Conservation (phyloP, 2,888 invertebrate species). For the Hypomecis atomaria region DNA sequence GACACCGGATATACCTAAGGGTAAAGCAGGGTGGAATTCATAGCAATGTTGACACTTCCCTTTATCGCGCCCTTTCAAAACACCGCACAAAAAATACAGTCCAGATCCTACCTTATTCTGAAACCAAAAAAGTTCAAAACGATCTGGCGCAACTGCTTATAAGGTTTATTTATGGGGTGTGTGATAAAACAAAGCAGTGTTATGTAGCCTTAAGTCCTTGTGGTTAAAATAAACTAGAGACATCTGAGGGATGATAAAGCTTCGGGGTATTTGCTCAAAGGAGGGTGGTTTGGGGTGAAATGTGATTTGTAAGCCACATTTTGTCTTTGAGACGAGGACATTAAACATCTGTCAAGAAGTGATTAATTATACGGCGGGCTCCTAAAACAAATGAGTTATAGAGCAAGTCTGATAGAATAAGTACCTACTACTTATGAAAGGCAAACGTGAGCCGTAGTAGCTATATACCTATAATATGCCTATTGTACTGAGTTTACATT, state of each 20-base stretch:
- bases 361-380: neutral
- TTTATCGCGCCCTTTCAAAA: constrained; percentile 62
- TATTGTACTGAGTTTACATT: no score
- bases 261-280: constrained; percentile 15
- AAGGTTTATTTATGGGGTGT: constrained; percentile 49
- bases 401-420: no score
- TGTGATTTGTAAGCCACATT: constrained; percentile 7
- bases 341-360: constrained; percentile 3
- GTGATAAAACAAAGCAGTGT: constrained; percentile 59
- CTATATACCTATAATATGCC: no score
- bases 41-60: constrained; percentile 69
- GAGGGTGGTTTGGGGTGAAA: constrained; percentile 6
- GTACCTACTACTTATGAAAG: no score
- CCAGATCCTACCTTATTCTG: constrained; percentile 30
- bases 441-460: no score
- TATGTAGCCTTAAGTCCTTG: constrained; percentile 35
- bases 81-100: constrained; percentile 29
- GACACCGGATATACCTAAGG: constrained; percentile 66
- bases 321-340: constrained; percentile 7
- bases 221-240: constrained; percentile 39
- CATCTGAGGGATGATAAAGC: constrained; percentile 35
- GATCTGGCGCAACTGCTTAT: constrained; percentile 14
- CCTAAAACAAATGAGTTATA: no score
- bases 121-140: constrained; percentile 12
- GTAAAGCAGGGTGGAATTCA: constrained; percentile 53